Conservation (phyloP, 2,888 invertebrate genomes). For the Troilus luridus region DNA sequence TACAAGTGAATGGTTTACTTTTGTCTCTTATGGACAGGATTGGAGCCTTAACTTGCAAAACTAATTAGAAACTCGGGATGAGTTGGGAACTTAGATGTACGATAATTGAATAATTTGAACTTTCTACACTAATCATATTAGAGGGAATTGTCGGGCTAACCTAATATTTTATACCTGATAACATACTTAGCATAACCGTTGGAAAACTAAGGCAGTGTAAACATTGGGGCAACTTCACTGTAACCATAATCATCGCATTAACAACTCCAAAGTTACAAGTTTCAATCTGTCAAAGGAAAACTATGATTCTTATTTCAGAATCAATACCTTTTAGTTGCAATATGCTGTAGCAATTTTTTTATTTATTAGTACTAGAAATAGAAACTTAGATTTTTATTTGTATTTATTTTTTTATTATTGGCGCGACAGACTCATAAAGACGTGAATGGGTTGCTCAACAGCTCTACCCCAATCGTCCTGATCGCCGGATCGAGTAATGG, state of each 20-base stretch:
- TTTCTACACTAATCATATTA: slow-evolving; percentile 28
- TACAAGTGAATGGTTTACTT: slow-evolving; percentile 30
- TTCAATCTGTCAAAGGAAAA: neutral
- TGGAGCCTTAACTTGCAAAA: slow-evolving; percentile 35
- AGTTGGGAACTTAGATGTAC: slow-evolving; percentile 27
- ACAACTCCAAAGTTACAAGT: neutral
- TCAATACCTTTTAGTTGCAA: no score
- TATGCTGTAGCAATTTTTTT: no score
- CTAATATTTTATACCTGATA: slow-evolving; percentile 18
- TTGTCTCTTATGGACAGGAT: neutral
- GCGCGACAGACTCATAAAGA: no score
- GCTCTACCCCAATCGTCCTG: no score
- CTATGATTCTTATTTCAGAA: neutral
- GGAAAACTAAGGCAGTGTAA: neutral
- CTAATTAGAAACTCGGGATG: slow-evolving; percentile 20
- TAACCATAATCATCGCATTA: neutral
- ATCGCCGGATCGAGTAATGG: no score
- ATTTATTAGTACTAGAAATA: no score
- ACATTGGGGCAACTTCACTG: neutral
- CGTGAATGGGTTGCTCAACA: no score
- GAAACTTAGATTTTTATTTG: no score
- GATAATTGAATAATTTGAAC: slow-evolving; percentile 46
- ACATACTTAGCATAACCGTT: slow-evolving; percentile 5
- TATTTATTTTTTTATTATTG: no score
- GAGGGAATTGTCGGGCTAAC: neutral